These are phyloP conservation scores for Polypterus bichir DNA, from an alignment of 2,113 vertebrate species.

Conservation along the genomic window DNA sequence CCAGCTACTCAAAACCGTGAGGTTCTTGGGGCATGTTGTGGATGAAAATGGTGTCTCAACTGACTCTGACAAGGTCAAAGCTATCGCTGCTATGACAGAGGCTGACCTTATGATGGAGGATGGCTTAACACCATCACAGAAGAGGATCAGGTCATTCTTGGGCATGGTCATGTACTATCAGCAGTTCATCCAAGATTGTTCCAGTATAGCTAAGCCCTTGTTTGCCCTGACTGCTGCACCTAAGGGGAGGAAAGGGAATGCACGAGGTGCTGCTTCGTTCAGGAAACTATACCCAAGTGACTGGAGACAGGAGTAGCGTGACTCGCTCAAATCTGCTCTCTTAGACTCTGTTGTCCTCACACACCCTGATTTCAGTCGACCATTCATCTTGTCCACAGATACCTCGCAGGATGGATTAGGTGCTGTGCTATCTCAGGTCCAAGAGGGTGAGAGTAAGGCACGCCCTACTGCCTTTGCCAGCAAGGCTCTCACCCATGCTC, in stretches of 20 bases:
- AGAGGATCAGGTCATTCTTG: slow-evolving; percentile 19
- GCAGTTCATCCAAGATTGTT: slow-evolving; percentile 15
- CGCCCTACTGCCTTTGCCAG: too few relatives aligned
- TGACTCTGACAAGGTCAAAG: slow-evolving; percentile 7
- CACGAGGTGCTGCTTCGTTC: not conserved
- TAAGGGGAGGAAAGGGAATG: not conserved
- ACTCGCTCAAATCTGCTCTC: not conserved
- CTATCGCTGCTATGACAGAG: not conserved
- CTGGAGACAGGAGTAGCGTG: slow-evolving; percentile 6
- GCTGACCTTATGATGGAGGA: not conserved
- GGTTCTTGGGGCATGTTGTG: slow-evolving; percentile 15
- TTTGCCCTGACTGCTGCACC: slow-evolving; percentile 13
- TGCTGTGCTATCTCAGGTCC: slow-evolving; percentile 15
- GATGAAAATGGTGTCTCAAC: slow-evolving; percentile 5
- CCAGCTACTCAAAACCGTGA: slow-evolving; percentile 7
- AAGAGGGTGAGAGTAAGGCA: not conserved
- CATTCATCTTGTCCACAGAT: slow-evolving; percentile 15
- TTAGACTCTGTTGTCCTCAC: slow-evolving; percentile 14
- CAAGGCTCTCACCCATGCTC: too few relatives aligned
- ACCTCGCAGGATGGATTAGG: slow-evolving; percentile 13
- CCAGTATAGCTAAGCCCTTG: not conserved
- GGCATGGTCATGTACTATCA: slow-evolving; percentile 21
- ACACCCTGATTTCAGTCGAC: slow-evolving; percentile 10
- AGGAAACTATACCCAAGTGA: slow-evolving; percentile 3
- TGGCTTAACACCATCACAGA: slow-evolving; percentile 7